Conservation (phyloP, 2,888 invertebrate genomes). For the Philonicus albiceps region DNA sequence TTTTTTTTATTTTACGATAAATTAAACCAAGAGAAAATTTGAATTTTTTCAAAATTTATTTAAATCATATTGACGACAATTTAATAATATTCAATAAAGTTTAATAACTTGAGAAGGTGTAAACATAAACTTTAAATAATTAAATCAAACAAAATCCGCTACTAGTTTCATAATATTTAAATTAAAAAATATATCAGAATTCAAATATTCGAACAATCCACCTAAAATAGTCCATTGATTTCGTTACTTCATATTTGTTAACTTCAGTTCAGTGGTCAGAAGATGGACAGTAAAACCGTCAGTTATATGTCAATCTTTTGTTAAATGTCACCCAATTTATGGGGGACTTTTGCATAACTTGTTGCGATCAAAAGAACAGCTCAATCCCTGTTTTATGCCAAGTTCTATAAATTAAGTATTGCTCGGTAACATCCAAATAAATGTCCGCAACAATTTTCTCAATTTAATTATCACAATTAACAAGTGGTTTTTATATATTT, state of each 20-base stretch:
- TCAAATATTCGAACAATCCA: not conserved
- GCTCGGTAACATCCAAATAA: not conserved
- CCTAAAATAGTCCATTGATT: not conserved
- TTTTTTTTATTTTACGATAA: no score
- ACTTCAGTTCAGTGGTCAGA: not conserved
- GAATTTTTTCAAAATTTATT: no score
- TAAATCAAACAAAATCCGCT: no score
- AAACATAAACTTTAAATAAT: no score
- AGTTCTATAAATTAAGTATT: not conserved
- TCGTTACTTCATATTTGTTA: no score
- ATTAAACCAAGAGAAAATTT: no score
- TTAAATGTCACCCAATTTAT: not conserved
- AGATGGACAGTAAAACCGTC: not conserved
- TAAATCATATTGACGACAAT: no score
- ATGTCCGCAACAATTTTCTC: not conserved
- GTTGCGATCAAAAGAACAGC: not conserved
- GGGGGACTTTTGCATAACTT: not conserved
- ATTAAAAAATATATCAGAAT: no score
- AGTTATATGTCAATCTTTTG: not conserved
- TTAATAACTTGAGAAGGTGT: no score
- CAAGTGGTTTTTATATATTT: not conserved
- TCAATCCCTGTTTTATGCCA: not conserved
- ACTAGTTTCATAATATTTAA: no score
- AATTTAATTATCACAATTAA: not conserved
- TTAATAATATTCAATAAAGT: no score